A percentile compares a stretch with the other conserved stretches of the same genome.
phyloP scores from a whole-genome alignment of 2,113 vertebrate species.

The Zosterops borbonicus region DNA sequence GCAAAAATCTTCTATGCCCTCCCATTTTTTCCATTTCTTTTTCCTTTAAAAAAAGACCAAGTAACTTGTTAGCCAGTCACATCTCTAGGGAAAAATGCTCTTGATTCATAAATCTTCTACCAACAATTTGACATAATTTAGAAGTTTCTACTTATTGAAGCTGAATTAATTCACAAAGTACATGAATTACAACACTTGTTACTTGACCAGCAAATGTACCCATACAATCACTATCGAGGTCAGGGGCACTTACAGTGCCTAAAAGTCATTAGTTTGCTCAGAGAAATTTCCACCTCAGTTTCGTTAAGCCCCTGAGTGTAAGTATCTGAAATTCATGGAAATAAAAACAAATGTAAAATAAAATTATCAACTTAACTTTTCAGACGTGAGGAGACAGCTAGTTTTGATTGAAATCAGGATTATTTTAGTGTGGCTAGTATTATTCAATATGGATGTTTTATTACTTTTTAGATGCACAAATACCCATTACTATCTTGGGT shows the following conservation, averaged over 20 bases:
- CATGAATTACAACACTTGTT: slow-evolving; percentile 2
- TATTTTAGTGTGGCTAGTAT: neutral
- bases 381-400: neutral
- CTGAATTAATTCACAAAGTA: slow-evolving; percentile 33
- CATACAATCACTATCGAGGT: neutral
- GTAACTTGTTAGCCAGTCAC: neutral
- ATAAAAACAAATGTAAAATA: neutral
- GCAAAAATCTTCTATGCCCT: neutral
- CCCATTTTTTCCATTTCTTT: neutral
- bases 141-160: slow-evolving; percentile 32
- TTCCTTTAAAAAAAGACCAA: neutral
- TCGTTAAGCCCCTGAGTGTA: neutral
- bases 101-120: neutral
- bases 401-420: neutral
- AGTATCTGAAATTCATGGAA: neutral
- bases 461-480: neutral
- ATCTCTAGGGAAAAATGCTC: neutral
- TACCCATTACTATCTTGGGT: neutral
- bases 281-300: neutral
- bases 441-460: neutral
- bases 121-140: slow-evolving; percentile 32
- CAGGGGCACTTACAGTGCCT: neutral
- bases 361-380: neutral
- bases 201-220: neutral
- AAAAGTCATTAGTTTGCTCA: neutral